phyloP scores from a whole-genome alignment of 2,797 vertebrate genomes.

The Todus mexicanus region DNA sequence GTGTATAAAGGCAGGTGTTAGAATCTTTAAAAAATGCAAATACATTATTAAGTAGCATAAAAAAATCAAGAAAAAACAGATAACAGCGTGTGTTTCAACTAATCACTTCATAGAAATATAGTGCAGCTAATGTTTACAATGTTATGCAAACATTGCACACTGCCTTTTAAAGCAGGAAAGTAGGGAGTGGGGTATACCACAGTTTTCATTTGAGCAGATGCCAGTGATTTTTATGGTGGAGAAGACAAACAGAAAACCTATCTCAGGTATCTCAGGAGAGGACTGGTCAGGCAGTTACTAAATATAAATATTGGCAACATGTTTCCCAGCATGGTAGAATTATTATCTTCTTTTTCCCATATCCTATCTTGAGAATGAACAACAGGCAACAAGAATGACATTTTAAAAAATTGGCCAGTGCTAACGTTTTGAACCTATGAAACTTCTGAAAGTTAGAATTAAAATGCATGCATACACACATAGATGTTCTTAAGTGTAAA shows the following conservation, averaged over 20 bases:
- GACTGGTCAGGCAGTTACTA: neutral
- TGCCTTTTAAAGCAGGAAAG: neutral
- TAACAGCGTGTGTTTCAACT: neutral
- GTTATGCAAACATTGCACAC: neutral
- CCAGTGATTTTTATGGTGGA: neutral
- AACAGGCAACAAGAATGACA: neutral
- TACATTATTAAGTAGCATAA: neutral
- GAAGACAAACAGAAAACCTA: neutral
- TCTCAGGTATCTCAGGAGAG: neutral
- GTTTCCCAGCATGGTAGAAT: neutral
- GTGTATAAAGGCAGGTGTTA: neutral
- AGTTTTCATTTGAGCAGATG: neutral
- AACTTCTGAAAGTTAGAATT: neutral
- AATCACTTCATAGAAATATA: neutral
- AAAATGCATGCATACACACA: neutral
- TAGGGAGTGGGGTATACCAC: no score
- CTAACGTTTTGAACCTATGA: neutral
- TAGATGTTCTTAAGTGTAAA: neutral
- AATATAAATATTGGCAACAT: neutral
- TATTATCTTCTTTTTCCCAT: neutral
- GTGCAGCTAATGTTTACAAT: neutral
- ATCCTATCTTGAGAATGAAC: neutral
- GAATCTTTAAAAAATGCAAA: neutral
- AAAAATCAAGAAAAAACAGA: neutral
- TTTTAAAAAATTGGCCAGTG: neutral